Conservation (phyloP, 1,140 invertebrate genomes). For the Carposina sasakii region DNA sequence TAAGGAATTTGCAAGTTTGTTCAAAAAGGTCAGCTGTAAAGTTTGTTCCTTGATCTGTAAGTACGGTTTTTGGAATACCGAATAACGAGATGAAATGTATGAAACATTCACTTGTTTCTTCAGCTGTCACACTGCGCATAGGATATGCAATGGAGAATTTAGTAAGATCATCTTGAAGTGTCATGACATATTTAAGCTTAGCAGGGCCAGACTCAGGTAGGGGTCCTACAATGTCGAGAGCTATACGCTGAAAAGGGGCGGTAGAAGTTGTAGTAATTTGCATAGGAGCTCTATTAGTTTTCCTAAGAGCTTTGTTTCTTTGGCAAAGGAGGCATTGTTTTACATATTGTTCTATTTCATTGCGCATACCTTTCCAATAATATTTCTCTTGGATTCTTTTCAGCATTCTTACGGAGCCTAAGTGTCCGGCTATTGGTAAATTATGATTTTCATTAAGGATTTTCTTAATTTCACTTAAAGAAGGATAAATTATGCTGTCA, state of each 20-base stretch:
- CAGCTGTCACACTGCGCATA: conserved; percentile 2
- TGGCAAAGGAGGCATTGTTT: conserved; percentile 23
- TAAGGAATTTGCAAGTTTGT: conserved; percentile 26
- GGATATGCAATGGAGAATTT: conserved; percentile 15
- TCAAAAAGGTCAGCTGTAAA: conserved; percentile 33
- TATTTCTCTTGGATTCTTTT: conserved; percentile 20
- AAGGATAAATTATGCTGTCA: conserved; percentile 20
- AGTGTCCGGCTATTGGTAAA: conserved; percentile 16
- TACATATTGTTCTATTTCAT: conserved; percentile 25
- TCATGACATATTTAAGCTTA: conserved; percentile 18
- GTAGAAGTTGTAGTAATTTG: conserved; percentile 24
- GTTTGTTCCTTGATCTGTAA: conserved; percentile 37
- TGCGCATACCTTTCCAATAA: conserved; percentile 28
- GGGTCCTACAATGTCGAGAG: conserved; percentile 23
- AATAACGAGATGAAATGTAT: conserved; percentile 14
- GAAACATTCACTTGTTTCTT: conserved; percentile 11
- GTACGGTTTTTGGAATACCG: conserved; percentile 32
- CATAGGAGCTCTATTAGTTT: conserved; percentile 22
- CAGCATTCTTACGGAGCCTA: conserved; percentile 13
- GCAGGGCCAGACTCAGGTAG: conserved; percentile 16
- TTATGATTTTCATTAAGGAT: conserved; percentile 23
- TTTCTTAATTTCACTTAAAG: conserved; percentile 17
- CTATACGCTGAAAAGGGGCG: conserved; percentile 13
- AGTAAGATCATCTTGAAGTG: conserved; percentile 20
- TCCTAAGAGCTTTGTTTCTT: conserved; percentile 21